Evolutionary conservation across 2,113 vertebrate genomes (phyloP), one percentile per base, ranked within the genome.

Genomic region (Dromiciops gliroides): DNA sequence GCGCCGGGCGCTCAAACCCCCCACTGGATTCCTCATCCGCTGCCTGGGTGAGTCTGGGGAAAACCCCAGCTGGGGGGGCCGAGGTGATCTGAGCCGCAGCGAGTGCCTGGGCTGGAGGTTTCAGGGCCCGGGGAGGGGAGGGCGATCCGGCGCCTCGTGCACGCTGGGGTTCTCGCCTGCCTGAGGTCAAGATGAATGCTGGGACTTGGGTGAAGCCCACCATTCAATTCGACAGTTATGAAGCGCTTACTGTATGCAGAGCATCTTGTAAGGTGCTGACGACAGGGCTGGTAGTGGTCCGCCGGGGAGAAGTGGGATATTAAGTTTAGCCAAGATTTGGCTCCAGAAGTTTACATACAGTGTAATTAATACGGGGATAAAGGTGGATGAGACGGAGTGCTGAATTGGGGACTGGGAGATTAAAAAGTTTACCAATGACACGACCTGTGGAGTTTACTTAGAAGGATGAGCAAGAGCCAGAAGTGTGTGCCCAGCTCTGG

Each of bases 1-100:
- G 97, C 98, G 99, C 97, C 99, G 99, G 93, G 99, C 99, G 37
- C 99, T 99, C 94, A 99, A 99, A 91, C 99, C 99, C 3, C 99
- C 99, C 53, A 98, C 98, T 49, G 99, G 99, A 94, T 99, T 99
- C 98, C 99, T 98, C 96, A 99, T 99, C 98, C 99, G 99, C 98
- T 99, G 99, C 97, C 98, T 99, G 90, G 99, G 99, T 99, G 98
- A 99, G 99, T 95, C 25, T 19, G 2, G 28, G 22, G 11, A 22
- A 51, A 60, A 7, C 44, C 53, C 5, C 10, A 2, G 11, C 44
- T 0, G 83, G 47, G 90, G 23, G 22, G 37, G 91, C 14, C 0
- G 9, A 28, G 89, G 89, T 25, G 67, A 5, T 44, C 67, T n/a
- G 60, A 67, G 31, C 11, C 14, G 60, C 12, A 37, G 19, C 60